phyloP scores from a whole-genome alignment of 2,797 vertebrate genomes.

The Amblyraja radiata region DNA sequence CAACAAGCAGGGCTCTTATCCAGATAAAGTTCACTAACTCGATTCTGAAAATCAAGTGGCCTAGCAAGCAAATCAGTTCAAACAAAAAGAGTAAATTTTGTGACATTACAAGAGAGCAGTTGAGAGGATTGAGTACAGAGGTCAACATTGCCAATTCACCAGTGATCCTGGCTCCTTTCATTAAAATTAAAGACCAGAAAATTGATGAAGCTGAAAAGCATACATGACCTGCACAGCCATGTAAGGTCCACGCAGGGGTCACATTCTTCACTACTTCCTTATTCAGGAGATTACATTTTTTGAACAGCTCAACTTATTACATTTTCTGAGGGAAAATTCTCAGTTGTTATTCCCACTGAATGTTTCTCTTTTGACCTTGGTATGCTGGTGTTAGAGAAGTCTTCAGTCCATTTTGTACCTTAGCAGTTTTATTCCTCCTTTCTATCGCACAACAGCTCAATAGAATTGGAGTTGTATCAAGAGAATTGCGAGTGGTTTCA shows the following conservation, averaged over 20 bases:
- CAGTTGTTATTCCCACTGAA: neutral
- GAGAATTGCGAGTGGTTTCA: neutral
- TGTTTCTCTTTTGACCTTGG: neutral
- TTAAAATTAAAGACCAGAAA: neutral
- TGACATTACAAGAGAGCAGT: neutral
- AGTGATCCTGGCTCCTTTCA: neutral
- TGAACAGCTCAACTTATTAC: neutral
- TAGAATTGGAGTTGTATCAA: neutral
- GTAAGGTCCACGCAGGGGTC: neutral
- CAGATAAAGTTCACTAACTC: neutral
- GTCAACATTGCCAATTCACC: neutral
- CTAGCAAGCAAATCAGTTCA: neutral
- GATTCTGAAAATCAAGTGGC: neutral
- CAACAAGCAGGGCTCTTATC: neutral
- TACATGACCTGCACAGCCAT: neutral
- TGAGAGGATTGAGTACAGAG: neutral
- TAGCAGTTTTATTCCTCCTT: neutral
- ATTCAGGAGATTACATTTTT: neutral
- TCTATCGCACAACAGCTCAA: neutral
- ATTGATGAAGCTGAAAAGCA: neutral
- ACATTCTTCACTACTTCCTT: neutral
- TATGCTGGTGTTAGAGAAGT: neutral
- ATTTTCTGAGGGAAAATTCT: neutral
- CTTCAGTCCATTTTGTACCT: neutral
- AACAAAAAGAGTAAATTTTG: neutral